A percentile compares a stretch with the other conserved stretches of the same genome.
Conservation (phyloP, 2,113 vertebrate genomes). For the Gallinago media region DNA sequence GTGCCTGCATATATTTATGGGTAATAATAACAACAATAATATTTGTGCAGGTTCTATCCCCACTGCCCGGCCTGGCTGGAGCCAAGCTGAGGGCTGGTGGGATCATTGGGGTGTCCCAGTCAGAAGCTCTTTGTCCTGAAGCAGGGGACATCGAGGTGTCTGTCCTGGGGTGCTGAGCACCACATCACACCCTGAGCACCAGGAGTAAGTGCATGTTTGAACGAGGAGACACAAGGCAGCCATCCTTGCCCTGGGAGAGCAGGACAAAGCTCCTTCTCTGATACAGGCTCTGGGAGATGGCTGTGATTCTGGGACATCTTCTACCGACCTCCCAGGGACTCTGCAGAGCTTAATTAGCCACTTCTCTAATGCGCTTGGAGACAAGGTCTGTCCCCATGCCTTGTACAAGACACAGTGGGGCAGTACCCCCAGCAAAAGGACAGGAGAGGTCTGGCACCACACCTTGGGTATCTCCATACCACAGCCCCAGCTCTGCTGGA, state of each 20-base stretch:
- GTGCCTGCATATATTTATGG: conserved; percentile 58
- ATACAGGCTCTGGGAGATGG: background rate
- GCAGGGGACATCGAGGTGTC: accelerated
- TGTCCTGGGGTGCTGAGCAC: background rate
- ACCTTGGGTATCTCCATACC: background rate
- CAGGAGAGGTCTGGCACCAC: background rate
- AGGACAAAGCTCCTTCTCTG: background rate
- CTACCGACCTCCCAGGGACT: background rate
- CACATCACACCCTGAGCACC: accelerated
- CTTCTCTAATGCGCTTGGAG: background rate
- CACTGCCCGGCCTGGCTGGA: background rate
- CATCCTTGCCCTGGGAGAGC: background rate
- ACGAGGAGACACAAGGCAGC: background rate
- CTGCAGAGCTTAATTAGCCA: background rate
- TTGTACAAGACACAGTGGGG: background rate
- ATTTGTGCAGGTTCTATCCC: conserved; percentile 8
- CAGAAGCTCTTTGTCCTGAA: background rate
- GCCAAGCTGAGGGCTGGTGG: background rate
- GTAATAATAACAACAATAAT: conserved; percentile 55
- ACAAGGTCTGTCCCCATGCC: background rate
- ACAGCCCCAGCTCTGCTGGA: background rate
- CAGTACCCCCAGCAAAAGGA: background rate
- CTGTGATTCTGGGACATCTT: accelerated
- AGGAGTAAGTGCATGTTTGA: background rate
- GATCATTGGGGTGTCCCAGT: background rate